Evolutionary conservation across 1,140 invertebrate species (phyloP).

Genomic region (Diachasmimorpha longicaudata): DNA sequence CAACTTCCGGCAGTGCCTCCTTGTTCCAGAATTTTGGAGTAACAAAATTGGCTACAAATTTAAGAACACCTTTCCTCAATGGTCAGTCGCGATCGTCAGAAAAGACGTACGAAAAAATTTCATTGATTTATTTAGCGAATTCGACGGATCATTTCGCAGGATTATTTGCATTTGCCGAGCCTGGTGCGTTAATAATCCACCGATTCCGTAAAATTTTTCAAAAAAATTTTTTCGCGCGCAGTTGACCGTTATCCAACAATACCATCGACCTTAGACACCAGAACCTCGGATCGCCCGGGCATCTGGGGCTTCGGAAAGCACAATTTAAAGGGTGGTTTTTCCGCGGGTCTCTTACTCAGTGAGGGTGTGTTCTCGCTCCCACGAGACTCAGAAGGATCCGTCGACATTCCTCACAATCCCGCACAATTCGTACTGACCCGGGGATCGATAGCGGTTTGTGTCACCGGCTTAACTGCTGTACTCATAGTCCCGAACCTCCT

Average conservation of each 20-base stretch:
- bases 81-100: not conserved
- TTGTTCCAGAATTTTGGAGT: constrained; percentile 53
- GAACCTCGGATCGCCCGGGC: constrained; percentile 44
- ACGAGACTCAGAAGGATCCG: constrained; percentile 20
- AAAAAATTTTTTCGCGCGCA: not conserved
- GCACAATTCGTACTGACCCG: too few species aligned
- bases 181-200: too few species aligned
- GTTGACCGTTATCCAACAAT: constrained; percentile 15
- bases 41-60: constrained; percentile 43
- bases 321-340: constrained; percentile 49
- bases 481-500: not conserved
- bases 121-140: not conserved
- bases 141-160: too few species aligned
- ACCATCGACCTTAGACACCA: constrained; percentile 42
- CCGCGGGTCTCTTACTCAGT: constrained; percentile 24
- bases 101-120: not conserved
- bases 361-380: constrained; percentile 12
- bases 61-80: constrained; percentile 13
- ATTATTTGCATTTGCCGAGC: not conserved
- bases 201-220: not conserved
- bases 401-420: constrained; percentile 7
- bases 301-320: constrained; percentile 50
- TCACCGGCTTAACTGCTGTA: not conserved
- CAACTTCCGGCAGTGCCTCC: constrained; percentile 24
- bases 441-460: not conserved